Evolutionary conservation across 2,797 vertebrate species (phyloP).

Genomic region (Enteromius trimaculatus): DNA sequence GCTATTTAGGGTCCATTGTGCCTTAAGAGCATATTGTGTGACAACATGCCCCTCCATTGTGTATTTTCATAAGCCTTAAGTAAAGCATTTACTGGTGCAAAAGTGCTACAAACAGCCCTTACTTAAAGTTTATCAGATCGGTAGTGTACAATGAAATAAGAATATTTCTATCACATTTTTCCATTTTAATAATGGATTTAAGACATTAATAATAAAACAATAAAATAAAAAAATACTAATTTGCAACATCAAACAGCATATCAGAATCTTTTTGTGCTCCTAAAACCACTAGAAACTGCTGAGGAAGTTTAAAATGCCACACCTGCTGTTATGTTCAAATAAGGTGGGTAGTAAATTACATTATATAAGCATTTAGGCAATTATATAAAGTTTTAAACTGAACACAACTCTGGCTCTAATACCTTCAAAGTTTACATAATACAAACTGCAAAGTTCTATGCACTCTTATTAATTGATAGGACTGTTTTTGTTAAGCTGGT

Average conservation of each 20-base stretch:
- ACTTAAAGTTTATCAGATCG: not conserved
- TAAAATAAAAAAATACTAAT: not conserved
- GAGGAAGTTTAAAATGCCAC: not conserved
- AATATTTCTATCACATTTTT: not conserved
- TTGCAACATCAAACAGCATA: not conserved
- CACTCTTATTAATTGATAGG: not conserved
- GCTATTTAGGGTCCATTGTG: not conserved
- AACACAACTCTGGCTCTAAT: not conserved
- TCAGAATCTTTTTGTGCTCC: not conserved
- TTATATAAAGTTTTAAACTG: not conserved
- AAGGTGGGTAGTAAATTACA: not conserved
- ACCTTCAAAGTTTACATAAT: not conserved
- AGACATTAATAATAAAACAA: not conserved
- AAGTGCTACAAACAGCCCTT: not conserved
- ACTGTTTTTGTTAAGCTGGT: not conserved
- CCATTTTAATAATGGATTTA: not conserved
- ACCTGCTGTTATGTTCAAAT: not conserved
- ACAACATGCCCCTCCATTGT: not conserved
- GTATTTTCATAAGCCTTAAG: not conserved
- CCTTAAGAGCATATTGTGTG: not conserved
- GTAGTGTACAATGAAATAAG: not conserved
- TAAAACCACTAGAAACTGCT: not conserved
- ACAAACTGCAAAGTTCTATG: not conserved
- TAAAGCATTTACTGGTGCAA: not conserved
- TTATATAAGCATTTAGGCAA: not conserved